Conservation (phyloP, 2,113 vertebrate genomes). For the Herpailurus yagouaroundi region DNA sequence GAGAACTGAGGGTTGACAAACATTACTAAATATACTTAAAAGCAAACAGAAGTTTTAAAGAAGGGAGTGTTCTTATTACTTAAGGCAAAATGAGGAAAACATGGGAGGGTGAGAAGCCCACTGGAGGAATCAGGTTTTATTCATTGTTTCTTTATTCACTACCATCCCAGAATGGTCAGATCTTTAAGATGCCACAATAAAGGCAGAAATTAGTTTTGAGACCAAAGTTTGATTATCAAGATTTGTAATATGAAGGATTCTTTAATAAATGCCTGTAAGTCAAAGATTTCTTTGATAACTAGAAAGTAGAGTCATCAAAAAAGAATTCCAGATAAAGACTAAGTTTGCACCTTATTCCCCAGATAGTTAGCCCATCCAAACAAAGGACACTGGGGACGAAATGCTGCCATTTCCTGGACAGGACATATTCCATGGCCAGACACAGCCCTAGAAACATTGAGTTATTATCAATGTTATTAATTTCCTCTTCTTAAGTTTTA, state of each 20-base stretch:
- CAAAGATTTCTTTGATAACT: not conserved
- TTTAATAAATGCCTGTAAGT: not conserved
- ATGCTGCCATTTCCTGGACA: not conserved
- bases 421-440: not conserved
- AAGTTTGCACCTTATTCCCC: not conserved
- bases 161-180: not conserved
- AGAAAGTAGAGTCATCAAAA: not conserved
- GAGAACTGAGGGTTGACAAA: not conserved
- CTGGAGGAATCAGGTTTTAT: not conserved
- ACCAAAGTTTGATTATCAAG: not conserved
- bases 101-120: not conserved
- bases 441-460: not conserved
- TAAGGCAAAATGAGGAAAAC: not conserved
- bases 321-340: not conserved
- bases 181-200: not conserved
- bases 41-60: not conserved
- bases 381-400: not conserved
- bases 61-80: not conserved
- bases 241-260: conserved; percentile 1
- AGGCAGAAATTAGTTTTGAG: conserved; percentile 25
- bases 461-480: not conserved
- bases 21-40: not conserved
- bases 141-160: not conserved
- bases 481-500: not conserved
- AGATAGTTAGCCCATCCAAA: too few relatives aligned